phyloP scores from a whole-genome alignment of 2,797 vertebrate species.

The Kryptopterus vitreolus region DNA sequence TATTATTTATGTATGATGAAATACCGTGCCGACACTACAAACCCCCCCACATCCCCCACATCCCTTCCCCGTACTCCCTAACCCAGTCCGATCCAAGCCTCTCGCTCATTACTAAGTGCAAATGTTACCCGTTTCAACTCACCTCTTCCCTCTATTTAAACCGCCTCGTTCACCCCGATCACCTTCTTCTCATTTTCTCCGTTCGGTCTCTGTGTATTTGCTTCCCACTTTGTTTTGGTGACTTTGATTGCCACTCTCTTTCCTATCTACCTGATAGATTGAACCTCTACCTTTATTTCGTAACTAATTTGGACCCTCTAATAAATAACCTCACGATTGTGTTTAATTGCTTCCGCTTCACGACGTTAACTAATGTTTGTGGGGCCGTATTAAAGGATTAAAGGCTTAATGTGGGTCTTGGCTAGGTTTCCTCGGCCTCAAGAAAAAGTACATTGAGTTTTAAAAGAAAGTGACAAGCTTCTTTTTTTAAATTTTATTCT shows the following conservation, averaged over 20 bases:
- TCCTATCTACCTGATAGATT: neutral
- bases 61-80: too few relatives aligned
- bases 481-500: neutral
- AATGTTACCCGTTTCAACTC: neutral
- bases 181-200: neutral
- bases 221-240: neutral
- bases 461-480: slow-evolving; percentile 24
- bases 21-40: neutral
- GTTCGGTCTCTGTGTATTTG: neutral
- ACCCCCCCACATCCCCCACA: neutral
- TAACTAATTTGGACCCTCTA: neutral
- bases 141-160: neutral
- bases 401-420: neutral
- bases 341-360: slow-evolving; percentile 11
- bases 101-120: neutral
- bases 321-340: neutral
- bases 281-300: neutral
- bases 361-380: slow-evolving; percentile 4
- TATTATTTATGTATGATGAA: too few relatives aligned
- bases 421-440: neutral
- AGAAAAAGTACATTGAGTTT: slow-evolving; percentile 9
- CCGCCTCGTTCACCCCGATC: too few relatives aligned
- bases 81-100: neutral
- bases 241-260: neutral
- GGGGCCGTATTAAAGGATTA: slow-evolving; percentile 1